Evolutionary conservation across 2,888 invertebrate species (phyloP), one percentile per base, ranked within the genome.

Genomic region (Tetragonisca angustula): DNA sequence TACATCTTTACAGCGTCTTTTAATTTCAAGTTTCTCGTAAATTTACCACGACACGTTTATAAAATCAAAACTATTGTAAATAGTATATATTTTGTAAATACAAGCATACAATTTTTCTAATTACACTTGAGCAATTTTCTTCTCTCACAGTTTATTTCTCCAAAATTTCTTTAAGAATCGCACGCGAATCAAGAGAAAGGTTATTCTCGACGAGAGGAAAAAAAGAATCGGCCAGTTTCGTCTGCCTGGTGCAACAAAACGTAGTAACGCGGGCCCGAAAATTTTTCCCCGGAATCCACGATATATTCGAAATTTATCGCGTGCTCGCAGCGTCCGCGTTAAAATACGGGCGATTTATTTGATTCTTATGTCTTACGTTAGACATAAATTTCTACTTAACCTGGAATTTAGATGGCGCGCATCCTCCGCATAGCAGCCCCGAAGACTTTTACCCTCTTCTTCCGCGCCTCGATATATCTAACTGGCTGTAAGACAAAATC

Each of bases 381-480:
- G 73, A 79, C 84, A 84, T 84, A 84, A 84, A 83, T 84, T 84
- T 79, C 84, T 76, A 84, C 79, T 83, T 79, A 83, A 83, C 84
- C 84, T 65, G 84, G 84, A 84, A 84, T 84, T 84, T 83, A 76
- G 84, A 79, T 84, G 72, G 73, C 70, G 64, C 69, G 76, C 77
- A 70, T 76, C 84, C 75, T 27, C 21, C 76, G 73, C 83, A 76
- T 71, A 74, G 69, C 73, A 62, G 64, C 71, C 17, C 21, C 43
- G 2, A 13, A 13, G 62, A 50, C 64, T 56, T 27, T 76, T 72
- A 69, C 76, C 83, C 72, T 61, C 62, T 69, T 59, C 65, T 54
- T 49, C n/a, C 27, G 15, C 21, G 24, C 27, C 73, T 54, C 83
- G 73, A 83, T 83, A 83, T 82, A 83, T 83, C 75, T 71, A 78